phyloP scores from a whole-genome alignment of 2,888 invertebrate genomes.

The Himalopsyche kuldschensis region DNA sequence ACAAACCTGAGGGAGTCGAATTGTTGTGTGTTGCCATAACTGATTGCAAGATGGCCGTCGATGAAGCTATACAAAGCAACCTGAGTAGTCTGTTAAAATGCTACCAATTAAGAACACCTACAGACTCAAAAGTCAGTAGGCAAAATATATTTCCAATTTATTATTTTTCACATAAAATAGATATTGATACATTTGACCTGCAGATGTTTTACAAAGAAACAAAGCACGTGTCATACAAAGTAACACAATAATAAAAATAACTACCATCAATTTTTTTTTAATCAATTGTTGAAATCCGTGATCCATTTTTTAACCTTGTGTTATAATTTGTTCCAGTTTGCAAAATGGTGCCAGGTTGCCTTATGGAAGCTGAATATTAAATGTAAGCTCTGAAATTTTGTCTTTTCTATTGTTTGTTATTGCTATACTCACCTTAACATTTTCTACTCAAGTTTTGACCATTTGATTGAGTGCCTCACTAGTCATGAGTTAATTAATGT shows the following conservation, averaged over 20 bases:
- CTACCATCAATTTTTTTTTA: too few relatives aligned
- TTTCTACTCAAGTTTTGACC: too few relatives aligned
- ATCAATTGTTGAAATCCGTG: too few relatives aligned
- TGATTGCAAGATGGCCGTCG: conserved; percentile 38
- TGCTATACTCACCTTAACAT: too few relatives aligned
- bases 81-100: neutral
- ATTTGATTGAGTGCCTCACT: too few relatives aligned
- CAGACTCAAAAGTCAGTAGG: conserved; percentile 32
- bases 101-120: conserved; percentile 20
- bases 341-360: conserved; percentile 50
- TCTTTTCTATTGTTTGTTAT: too few relatives aligned
- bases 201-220: too few relatives aligned
- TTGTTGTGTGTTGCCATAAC: conserved; percentile 48
- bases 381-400: neutral
- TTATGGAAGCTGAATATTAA: conserved; percentile 40
- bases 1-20: conserved; percentile 46
- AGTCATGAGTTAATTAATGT: too few relatives aligned
- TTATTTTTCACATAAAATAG: too few relatives aligned
- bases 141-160: conserved; percentile 42
- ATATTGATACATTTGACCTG: too few relatives aligned
- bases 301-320: neutral
- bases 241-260: too few relatives aligned
- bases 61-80: conserved; percentile 1
- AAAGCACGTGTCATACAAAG: too few relatives aligned
- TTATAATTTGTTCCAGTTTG: conserved; percentile 45